These are phyloP conservation scores for Hippopotamyrus pictus DNA, from an alignment of 2,797 vertebrate species.

Conservation along the genomic window DNA sequence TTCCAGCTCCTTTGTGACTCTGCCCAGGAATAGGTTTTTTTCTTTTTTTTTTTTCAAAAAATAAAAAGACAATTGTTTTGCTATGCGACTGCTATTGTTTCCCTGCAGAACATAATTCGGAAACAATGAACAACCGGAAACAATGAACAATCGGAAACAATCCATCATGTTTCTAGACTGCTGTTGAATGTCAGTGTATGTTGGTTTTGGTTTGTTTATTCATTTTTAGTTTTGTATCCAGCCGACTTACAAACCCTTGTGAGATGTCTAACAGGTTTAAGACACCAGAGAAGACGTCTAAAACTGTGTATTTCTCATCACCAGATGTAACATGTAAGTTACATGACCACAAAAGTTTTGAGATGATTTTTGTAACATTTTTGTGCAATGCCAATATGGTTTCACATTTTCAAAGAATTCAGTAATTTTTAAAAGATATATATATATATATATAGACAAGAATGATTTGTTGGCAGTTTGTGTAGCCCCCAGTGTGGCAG, in stretches of 20 bases:
- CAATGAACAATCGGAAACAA: slow-evolving; percentile 32
- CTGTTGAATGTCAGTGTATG: not conserved
- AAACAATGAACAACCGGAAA: slow-evolving; percentile 42
- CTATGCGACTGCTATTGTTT: not conserved
- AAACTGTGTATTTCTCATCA: not conserved
- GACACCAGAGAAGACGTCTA: not conserved
- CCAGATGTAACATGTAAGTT: not conserved
- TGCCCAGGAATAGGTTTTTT: not conserved
- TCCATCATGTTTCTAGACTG: not conserved
- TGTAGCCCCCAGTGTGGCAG: not conserved
- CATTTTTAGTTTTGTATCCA: not conserved
- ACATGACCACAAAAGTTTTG: not conserved
- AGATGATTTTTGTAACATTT: not conserved
- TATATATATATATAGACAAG: not conserved
- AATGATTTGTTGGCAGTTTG: not conserved
- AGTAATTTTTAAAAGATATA: not conserved
- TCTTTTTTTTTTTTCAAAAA: not conserved
- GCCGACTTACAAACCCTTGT: not conserved
- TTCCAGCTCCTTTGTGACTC: slow-evolving; percentile 4
- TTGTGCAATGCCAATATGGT: slow-evolving; percentile 1
- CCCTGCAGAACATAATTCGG: slow-evolving; percentile 23
- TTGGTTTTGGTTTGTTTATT: not conserved
- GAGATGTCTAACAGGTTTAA: not conserved
- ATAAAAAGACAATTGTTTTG: not conserved
- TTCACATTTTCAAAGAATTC: not conserved